phyloP scores from a whole-genome alignment of 2,797 vertebrate genomes.

The Chromis chromis region DNA sequence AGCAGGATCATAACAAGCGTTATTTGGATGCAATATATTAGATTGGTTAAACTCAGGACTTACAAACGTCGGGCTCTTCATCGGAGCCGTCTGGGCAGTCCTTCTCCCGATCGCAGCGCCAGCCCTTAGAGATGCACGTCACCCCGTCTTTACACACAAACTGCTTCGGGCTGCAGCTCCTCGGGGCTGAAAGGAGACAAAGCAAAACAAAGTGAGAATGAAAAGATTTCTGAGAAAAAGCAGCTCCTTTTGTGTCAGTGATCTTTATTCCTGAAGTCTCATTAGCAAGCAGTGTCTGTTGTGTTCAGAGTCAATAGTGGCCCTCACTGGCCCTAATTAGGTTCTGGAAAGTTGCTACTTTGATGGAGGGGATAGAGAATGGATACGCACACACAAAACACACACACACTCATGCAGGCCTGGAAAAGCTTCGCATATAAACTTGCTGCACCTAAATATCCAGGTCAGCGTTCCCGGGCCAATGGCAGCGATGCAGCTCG shows the following conservation, averaged over 20 bases:
- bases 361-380: slow-evolving; percentile 30
- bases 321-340: slow-evolving; percentile 63
- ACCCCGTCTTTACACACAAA: slow-evolving; percentile 97
- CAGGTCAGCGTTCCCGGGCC: slow-evolving; percentile 73
- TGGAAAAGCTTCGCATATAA: slow-evolving; percentile 46
- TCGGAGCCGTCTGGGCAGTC: slow-evolving; percentile 98
- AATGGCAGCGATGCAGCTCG: slow-evolving; percentile 68
- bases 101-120: slow-evolving; percentile 97
- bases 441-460: slow-evolving; percentile 66
- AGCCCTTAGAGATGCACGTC: slow-evolving; percentile 98
- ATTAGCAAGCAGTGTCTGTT: slow-evolving; percentile 63
- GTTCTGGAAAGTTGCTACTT: slow-evolving; percentile 43
- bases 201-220: slow-evolving; percentile 26
- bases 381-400: slow-evolving; percentile 23
- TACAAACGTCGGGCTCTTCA: slow-evolving; percentile 95
- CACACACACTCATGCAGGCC: slow-evolving; percentile 18
- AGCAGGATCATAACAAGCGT: slow-evolving; percentile 19
- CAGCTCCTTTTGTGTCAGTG: slow-evolving; percentile 43
- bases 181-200: slow-evolving; percentile 85
- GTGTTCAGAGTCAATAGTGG: slow-evolving; percentile 64
- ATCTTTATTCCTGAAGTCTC: slow-evolving; percentile 69
- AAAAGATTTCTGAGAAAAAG: slow-evolving; percentile 41
- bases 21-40: not conserved
- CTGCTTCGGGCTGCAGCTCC: slow-evolving; percentile 98
- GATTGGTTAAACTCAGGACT: slow-evolving; percentile 70